phyloP scores from a whole-genome alignment of 2,113 vertebrate genomes.

The Copsychus sechellarum region DNA sequence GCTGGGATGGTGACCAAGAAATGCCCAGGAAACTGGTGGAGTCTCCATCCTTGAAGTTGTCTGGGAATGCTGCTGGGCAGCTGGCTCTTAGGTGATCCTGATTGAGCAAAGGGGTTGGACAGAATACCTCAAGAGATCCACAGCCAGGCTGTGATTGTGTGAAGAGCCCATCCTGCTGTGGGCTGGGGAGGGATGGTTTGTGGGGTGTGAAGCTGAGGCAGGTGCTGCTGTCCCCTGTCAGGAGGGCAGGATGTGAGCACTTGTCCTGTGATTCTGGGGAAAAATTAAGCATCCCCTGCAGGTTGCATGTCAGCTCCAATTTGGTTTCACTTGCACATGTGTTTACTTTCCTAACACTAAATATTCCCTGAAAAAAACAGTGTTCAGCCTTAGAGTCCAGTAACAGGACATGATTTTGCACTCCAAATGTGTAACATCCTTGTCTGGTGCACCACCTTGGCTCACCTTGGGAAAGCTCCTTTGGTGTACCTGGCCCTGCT shows the following conservation, averaged over 20 bases:
- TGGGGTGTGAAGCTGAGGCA: neutral
- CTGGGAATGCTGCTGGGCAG: neutral
- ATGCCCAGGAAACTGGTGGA: neutral
- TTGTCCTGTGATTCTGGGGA: neutral
- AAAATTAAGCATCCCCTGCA: neutral
- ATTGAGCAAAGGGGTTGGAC: neutral
- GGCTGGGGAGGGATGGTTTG: neutral
- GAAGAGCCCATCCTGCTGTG: neutral
- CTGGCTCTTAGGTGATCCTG: neutral
- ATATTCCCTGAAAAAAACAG: neutral
- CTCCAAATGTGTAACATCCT: neutral
- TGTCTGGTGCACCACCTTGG: accelerated
- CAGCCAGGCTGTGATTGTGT: too few species aligned
- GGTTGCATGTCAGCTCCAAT: neutral
- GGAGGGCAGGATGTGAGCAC: neutral
- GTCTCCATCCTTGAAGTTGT: neutral
- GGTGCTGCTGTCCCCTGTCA: neutral
- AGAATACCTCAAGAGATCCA: neutral
- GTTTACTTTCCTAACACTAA: neutral
- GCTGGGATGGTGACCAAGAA: neutral
- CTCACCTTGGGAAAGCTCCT: neutral
- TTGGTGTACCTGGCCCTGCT: neutral
- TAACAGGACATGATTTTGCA: neutral
- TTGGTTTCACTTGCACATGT: neutral
- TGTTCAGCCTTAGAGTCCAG: neutral